Conservation (phyloP, 1,140 invertebrate genomes). For the Ctenoplectra terminalis region DNA sequence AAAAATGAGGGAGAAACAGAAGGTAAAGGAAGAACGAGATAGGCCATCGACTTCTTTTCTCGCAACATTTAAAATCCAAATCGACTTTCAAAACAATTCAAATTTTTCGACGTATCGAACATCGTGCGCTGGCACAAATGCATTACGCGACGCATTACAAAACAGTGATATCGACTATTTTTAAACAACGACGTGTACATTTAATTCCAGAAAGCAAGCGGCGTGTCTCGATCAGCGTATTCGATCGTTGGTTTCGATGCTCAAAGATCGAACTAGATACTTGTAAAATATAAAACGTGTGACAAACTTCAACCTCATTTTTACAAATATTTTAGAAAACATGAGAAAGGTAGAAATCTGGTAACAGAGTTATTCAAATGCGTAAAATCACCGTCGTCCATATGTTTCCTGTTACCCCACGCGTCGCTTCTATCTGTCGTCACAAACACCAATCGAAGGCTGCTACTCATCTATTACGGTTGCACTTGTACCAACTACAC, state of each 20-base stretch:
- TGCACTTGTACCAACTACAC: not conserved
- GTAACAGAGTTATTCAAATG: not conserved
- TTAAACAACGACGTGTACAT: conserved; percentile 29
- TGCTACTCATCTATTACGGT: not conserved
- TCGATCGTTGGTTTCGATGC: not conserved
- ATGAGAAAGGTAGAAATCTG: not conserved
- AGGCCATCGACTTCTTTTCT: conserved; percentile 14
- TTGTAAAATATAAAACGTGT: no score
- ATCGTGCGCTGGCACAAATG: conserved; percentile 40
- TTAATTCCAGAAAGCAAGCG: not conserved
- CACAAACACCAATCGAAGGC: conserved; percentile 3
- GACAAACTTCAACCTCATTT: no score
- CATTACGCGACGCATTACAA: conserved; percentile 49
- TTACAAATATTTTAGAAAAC: not conserved
- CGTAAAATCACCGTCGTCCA: conserved; percentile 7
- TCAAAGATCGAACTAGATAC: not conserved
- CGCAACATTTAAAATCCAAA: conserved; percentile 61
- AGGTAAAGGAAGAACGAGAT: not conserved
- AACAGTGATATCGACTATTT: conserved; percentile 45
- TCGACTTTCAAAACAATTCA: conserved; percentile 63
- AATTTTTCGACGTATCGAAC: conserved; percentile 33
- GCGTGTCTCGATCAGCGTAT: not conserved
- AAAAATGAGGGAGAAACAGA: not conserved
- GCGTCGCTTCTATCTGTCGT: conserved; percentile 49
- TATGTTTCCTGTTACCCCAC: conserved; percentile 41